Percentiles rank a stretch among this genome's conserved stretches.
Evolutionary conservation across 2,113 vertebrate genomes (phyloP).

Genomic region (Stegastes partitus): DNA sequence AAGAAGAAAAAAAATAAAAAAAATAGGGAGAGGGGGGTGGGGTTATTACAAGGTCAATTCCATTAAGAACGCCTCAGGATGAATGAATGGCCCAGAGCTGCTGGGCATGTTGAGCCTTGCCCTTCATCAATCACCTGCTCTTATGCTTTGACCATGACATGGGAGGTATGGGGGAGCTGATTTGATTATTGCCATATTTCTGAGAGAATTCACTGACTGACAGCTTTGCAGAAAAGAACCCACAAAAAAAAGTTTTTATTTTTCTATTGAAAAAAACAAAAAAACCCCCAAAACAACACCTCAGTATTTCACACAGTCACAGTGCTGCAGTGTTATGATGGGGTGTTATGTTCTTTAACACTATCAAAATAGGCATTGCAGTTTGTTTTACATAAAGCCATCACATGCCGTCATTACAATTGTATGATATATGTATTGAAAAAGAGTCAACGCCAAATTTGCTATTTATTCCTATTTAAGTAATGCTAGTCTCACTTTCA

Average conservation of each 20-base stretch:
- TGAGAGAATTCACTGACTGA: conserved; percentile 43
- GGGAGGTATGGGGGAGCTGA: conserved; percentile 40
- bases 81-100: conserved; percentile 68
- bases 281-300: no score
- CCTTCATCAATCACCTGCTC: conserved; percentile 73
- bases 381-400: neutral
- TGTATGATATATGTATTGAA: no score
- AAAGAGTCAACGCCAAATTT: no score
- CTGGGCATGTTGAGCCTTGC: conserved; percentile 31
- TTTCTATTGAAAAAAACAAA: no score
- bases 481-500: no score
- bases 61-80: conserved; percentile 76
- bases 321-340: neutral
- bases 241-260: neutral
- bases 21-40: conserved; percentile 14
- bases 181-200: conserved; percentile 72
- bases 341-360: neutral
- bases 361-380: neutral
- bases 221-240: conserved; percentile 31
- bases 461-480: no score
- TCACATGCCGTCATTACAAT: no score
- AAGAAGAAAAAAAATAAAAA: conserved; percentile 45
- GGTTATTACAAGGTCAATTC: conserved; percentile 77
- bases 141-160: conserved; percentile 61
- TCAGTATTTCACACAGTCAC: neutral